phyloP scores from a whole-genome alignment of 2,113 vertebrate genomes.

The Sturnira hondurensis region DNA sequence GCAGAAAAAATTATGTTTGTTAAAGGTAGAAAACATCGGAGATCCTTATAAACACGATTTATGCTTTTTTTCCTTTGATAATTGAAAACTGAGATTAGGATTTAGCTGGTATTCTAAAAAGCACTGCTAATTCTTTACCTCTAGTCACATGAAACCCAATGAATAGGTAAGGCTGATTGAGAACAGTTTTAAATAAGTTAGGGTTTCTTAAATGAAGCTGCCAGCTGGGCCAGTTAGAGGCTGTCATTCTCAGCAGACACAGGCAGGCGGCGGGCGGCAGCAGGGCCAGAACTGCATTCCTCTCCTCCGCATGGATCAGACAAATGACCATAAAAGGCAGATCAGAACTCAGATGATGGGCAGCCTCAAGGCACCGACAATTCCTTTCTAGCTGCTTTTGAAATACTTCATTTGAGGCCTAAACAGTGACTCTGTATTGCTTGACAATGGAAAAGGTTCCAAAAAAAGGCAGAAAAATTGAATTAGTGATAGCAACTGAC shows the following conservation, averaged over 20 bases:
- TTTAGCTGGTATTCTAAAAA: constrained; percentile 25
- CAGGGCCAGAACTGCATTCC: constrained; percentile 69
- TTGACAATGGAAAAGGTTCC: neutral
- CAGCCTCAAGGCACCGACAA: constrained; percentile 23
- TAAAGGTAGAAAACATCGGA: neutral
- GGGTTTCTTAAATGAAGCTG: constrained; percentile 61
- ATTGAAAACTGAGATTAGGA: neutral
- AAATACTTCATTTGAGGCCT: constrained; percentile 36
- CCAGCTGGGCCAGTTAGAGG: constrained; percentile 68
- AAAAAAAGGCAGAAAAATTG: neutral
- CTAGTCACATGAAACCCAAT: constrained; percentile 41
- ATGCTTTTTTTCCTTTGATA: neutral
- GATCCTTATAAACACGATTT: neutral
- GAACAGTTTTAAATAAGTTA: constrained; percentile 46
- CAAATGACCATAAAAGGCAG: constrained; percentile 74
- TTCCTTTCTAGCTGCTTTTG: constrained; percentile 23
- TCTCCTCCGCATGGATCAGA: constrained; percentile 54
- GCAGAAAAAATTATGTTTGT: neutral
- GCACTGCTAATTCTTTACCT: constrained; percentile 8
- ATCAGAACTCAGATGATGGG: constrained; percentile 43
- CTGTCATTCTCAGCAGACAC: constrained; percentile 70
- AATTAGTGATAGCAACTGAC: neutral
- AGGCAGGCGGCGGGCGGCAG: constrained; percentile 60
- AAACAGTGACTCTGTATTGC: neutral
- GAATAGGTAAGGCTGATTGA: constrained; percentile 29